phyloP scores from a whole-genome alignment of 2,797 vertebrate genomes.

The Pseudochromis fuscus region DNA sequence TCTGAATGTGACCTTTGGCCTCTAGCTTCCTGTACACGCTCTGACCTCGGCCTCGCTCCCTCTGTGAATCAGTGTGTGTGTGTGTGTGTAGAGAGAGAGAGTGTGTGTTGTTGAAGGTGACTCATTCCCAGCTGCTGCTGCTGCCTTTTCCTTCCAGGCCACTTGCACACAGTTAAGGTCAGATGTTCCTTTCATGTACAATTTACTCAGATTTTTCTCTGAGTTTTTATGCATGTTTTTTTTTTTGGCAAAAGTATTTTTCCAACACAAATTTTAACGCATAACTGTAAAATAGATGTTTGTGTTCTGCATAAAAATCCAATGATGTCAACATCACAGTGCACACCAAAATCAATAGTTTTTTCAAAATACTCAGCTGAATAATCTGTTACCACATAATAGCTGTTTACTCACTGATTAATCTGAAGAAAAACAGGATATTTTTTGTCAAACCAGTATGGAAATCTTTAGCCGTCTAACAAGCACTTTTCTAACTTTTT shows the following conservation, averaged over 20 bases:
- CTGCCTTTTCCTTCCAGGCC: conserved; percentile 46
- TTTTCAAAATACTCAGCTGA: background rate
- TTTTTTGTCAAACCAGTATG: too few relatives aligned
- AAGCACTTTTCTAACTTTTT: too few relatives aligned
- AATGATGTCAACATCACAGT: background rate
- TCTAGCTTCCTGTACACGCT: background rate
- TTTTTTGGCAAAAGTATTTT: background rate
- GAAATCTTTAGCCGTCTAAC: too few relatives aligned
- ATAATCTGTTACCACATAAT: background rate
- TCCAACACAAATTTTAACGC: too few relatives aligned
- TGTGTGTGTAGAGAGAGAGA: background rate
- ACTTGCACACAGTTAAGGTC: conserved; percentile 40
- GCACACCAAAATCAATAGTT: background rate
- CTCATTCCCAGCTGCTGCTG: conserved; percentile 21
- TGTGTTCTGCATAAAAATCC: too few relatives aligned
- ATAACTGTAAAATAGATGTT: too few relatives aligned
- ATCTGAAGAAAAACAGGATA: too few relatives aligned
- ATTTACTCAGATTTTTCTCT: background rate
- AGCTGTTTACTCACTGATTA: background rate
- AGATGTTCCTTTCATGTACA: conserved; percentile 28
- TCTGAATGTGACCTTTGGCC: conserved; percentile 25
- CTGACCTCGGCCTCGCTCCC: conserved; percentile 21
- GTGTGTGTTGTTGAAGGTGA: conserved; percentile 46
- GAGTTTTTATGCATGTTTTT: background rate
- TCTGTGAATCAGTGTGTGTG: conserved; percentile 34